A percentile compares a stretch with the other conserved stretches of the same genome.
Conservation (phyloP, 37 sponge, comb jelly and placozoan species). For the Chondrosia reniformis region DNA sequence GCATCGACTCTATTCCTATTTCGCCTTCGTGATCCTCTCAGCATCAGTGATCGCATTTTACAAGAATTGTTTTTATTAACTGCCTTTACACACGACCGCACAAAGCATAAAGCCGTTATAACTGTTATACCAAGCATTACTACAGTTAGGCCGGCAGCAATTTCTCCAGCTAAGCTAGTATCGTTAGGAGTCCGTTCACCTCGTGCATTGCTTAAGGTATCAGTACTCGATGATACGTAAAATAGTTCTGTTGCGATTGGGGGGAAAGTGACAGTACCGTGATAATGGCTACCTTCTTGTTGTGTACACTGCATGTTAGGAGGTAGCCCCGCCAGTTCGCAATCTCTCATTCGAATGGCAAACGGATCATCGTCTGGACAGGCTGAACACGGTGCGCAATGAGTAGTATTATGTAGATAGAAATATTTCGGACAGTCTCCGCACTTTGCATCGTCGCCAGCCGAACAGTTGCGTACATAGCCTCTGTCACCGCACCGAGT, state of each 20-base stretch:
- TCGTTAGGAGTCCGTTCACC: background rate
- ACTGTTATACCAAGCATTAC: background rate
- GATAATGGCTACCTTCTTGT: background rate
- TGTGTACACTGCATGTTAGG: background rate
- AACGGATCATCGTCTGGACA: slow-evolving; percentile 1
- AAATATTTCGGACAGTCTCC: background rate
- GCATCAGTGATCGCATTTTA: no score
- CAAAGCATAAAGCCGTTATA: background rate
- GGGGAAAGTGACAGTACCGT: no score
- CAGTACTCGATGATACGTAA: background rate
- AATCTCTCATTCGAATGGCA: slow-evolving; percentile 6
- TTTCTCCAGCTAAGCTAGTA: background rate
- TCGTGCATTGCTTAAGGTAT: background rate
- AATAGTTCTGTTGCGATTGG: background rate
- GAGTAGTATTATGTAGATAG: background rate
- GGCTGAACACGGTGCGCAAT: background rate
- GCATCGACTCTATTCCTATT: no score
- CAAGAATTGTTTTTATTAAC: no score
- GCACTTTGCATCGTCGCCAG: background rate
- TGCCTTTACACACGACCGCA: no score
- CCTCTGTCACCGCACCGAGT: background rate
- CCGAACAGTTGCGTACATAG: background rate
- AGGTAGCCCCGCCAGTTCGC: slow-evolving; percentile 2
- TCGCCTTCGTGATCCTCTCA: no score
- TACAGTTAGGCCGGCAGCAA: background rate